Percentiles rank a stretch among this genome's conserved stretches.
Conservation (phyloP, 1,140 invertebrate genomes). For the Solen grandis region DNA sequence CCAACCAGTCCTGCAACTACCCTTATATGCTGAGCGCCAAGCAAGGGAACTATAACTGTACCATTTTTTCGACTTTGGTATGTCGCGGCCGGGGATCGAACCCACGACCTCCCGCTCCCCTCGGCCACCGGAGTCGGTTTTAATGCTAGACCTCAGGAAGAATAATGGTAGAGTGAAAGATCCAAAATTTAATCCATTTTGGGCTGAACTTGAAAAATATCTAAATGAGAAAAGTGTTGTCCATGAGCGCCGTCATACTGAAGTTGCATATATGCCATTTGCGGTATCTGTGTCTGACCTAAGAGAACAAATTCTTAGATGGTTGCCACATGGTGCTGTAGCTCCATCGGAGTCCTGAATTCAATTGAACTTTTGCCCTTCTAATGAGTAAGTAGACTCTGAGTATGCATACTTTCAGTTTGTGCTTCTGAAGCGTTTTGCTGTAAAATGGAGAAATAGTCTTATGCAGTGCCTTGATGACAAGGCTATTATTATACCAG, state of each 20-base stretch:
- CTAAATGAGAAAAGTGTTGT: constrained; percentile 35
- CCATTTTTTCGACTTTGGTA: no score
- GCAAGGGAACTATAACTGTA: no score
- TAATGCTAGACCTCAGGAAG: no score
- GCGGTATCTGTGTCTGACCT: constrained; percentile 51
- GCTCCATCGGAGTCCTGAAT: constrained; percentile 31
- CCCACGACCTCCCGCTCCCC: no score
- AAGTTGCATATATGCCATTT: constrained; percentile 54
- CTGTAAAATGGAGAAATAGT: no score
- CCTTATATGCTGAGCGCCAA: no score
- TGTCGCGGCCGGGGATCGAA: no score
- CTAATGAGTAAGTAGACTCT: constrained; percentile 38
- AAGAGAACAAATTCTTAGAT: constrained; percentile 2
- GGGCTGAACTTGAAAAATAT: constrained; percentile 41
- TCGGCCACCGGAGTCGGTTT: no score
- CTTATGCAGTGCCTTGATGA: no score
- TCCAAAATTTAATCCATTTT: constrained; percentile 42
- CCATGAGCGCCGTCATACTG: constrained; percentile 52
- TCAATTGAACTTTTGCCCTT: constrained; percentile 29
- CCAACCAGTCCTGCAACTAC: no score
- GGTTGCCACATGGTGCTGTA: constrained; percentile 21
- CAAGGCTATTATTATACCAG: no score
- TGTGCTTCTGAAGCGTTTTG: no score
- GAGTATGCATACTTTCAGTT: background rate
- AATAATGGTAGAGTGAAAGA: constrained; percentile 36